Percentiles rank a stretch among this genome's conserved stretches.
phyloP scores from a whole-genome alignment of 1,140 invertebrate genomes.

The Tyrophagus putrescentiae region DNA sequence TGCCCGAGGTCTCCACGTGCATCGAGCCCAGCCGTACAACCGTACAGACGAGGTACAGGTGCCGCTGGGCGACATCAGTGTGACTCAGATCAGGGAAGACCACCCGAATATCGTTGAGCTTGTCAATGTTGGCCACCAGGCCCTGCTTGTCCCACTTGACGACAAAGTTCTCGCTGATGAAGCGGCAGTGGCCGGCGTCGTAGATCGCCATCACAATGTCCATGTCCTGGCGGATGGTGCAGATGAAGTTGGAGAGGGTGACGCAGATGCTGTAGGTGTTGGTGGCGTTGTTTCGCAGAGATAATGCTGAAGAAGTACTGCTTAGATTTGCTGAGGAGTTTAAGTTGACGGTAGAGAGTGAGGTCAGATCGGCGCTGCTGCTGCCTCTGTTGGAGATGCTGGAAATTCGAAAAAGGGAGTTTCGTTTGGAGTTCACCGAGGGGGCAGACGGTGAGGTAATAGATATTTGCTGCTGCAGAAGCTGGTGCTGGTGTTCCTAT shows the following conservation, averaged over 20 bases:
- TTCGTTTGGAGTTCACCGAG: no score
- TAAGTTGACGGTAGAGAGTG: slow-evolving; percentile 17
- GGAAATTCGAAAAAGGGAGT: not conserved
- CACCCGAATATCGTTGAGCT: slow-evolving; percentile 50
- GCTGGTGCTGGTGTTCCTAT: no score
- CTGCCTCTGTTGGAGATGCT: not conserved
- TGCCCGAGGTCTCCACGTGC: no score
- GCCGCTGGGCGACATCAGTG: no score
- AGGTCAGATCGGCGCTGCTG: not conserved
- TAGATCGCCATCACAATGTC: slow-evolving; percentile 65
- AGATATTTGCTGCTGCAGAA: no score
- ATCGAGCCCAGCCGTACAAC: no score
- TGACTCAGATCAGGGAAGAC: no score
- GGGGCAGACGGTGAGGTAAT: no score
- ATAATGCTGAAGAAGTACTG: no score
- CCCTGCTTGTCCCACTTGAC: slow-evolving; percentile 60
- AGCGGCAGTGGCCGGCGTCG: slow-evolving; percentile 51
- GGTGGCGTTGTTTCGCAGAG: no score
- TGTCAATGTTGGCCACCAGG: slow-evolving; percentile 55
- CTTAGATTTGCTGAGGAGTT: slow-evolving; percentile 1
- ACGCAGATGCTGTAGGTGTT: slow-evolving; percentile 40
- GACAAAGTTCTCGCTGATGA: slow-evolving; percentile 58
- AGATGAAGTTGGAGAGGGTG: slow-evolving; percentile 55
- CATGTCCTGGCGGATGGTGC: slow-evolving; percentile 56
- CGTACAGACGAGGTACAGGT: no score